A percentile compares a stretch with the other conserved stretches of the same genome.
phyloP scores from a whole-genome alignment of 92 coral and sea anemone species.

The Palythoa caribaeorum region DNA sequence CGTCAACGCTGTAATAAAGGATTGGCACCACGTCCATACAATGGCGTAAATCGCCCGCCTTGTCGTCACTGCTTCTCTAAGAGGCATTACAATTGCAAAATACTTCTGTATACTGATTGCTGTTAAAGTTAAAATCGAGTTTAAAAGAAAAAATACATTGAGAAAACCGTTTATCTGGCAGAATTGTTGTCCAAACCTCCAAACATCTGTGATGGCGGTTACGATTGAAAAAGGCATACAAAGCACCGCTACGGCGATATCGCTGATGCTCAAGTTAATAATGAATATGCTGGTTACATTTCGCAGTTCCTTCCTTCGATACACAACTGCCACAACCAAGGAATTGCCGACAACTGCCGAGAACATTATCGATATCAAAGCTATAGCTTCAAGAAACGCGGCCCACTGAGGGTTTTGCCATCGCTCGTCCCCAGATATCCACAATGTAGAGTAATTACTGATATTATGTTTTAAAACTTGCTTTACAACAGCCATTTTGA shows the following conservation, averaged over 20 bases:
- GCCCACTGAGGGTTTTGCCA: slow-evolving; percentile 57
- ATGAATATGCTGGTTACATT: slow-evolving; percentile 67
- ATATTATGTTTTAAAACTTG: background rate
- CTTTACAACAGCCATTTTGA: slow-evolving; percentile 2
- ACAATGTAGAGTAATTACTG: background rate
- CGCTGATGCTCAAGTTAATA: slow-evolving; percentile 66
- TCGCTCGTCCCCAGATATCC: background rate
- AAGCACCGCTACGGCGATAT: slow-evolving; percentile 65
- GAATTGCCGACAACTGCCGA: slow-evolving; percentile 61
- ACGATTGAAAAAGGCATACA: slow-evolving; percentile 72
- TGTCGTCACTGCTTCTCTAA: slow-evolving; percentile 47
- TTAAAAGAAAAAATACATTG: slow-evolving; percentile 65
- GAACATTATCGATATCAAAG: slow-evolving; percentile 50
- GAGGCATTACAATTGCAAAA: slow-evolving; percentile 61
- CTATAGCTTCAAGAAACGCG: slow-evolving; percentile 54
- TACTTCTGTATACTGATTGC: slow-evolving; percentile 74
- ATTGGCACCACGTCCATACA: slow-evolving; percentile 66
- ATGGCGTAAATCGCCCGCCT: slow-evolving; percentile 56
- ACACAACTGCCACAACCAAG: slow-evolving; percentile 67
- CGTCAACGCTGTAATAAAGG: slow-evolving; percentile 62
- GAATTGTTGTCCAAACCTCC: slow-evolving; percentile 56
- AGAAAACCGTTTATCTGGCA: slow-evolving; percentile 70
- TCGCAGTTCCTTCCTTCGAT: slow-evolving; percentile 68
- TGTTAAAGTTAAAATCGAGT: slow-evolving; percentile 69
- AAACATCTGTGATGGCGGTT: slow-evolving; percentile 56